These are phyloP conservation scores for Drosophila parvula DNA, from an alignment of 1,140 invertebrate genomes.

Conservation along the genomic window DNA sequence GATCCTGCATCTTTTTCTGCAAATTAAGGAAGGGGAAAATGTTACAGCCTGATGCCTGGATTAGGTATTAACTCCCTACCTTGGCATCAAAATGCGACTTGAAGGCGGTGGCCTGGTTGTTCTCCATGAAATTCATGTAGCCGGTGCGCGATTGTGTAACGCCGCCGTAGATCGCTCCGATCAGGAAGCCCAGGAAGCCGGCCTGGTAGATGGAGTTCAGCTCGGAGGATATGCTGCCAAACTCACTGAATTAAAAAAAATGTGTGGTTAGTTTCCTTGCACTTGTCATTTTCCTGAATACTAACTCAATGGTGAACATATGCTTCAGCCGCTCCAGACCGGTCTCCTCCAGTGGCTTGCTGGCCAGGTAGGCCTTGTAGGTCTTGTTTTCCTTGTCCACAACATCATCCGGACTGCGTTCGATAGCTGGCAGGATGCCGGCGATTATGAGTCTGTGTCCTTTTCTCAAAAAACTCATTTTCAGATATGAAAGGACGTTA, in stretches of 20 bases:
- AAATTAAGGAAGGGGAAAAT: slow-evolving; percentile 41
- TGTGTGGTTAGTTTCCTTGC: not conserved
- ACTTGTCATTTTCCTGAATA: slow-evolving; percentile 1
- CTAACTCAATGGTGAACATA: slow-evolving; percentile 85
- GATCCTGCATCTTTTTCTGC: slow-evolving; percentile 88
- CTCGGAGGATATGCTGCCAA: slow-evolving; percentile 86
- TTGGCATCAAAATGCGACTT: slow-evolving; percentile 88
- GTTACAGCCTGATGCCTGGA: not conserved
- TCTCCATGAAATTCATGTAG: slow-evolving; percentile 89
- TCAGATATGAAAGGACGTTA: slow-evolving; percentile 68
- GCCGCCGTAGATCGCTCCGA: slow-evolving; percentile 88
- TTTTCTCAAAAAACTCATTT: slow-evolving; percentile 62
- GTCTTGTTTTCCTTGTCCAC: slow-evolving; percentile 71
- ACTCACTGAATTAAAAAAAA: slow-evolving; percentile 85
- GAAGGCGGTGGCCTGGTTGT: slow-evolving; percentile 89
- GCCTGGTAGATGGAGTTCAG: slow-evolving; percentile 86
- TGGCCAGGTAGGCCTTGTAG: slow-evolving; percentile 68
- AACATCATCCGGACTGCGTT: slow-evolving; percentile 45
- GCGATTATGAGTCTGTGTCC: slow-evolving; percentile 58
- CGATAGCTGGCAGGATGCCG: slow-evolving; percentile 56
- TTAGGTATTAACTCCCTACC: slow-evolving; percentile 73
- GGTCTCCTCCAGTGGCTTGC: slow-evolving; percentile 64
- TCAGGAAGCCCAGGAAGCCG: slow-evolving; percentile 85
- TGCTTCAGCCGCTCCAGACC: slow-evolving; percentile 85
- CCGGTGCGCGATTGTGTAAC: slow-evolving; percentile 85